These are phyloP conservation scores for Thalassaphorura encarpata DNA, from an alignment of 1,140 invertebrate species.

Conservation along the genomic window DNA sequence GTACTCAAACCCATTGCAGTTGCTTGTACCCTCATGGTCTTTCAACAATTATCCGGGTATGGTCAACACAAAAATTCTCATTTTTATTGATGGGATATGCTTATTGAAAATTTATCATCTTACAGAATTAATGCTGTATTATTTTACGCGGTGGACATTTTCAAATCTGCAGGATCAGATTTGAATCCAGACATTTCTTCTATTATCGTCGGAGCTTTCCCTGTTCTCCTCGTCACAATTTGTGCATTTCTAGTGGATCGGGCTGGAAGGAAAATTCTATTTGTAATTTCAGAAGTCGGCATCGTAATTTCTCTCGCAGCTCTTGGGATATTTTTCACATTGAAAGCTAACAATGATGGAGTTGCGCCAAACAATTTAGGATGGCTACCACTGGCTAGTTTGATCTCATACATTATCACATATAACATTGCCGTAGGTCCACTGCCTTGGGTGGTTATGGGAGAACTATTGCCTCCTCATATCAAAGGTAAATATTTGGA, in stretches of 20 bases:
- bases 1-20: constrained; percentile 46
- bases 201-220: constrained; percentile 56
- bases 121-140: constrained; percentile 73
- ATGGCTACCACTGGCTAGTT: constrained; percentile 44
- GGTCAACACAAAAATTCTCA: too few relatives aligned
- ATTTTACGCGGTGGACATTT: constrained; percentile 67
- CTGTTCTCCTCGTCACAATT: constrained; percentile 50
- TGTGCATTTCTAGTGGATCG: constrained; percentile 45
- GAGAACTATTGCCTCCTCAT: constrained; percentile 62
- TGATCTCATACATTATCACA: constrained; percentile 45
- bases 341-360: constrained; percentile 8
- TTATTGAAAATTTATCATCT: too few relatives aligned
- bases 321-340: constrained; percentile 32
- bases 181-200: constrained; percentile 43
- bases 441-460: constrained; percentile 69
- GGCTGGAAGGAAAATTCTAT: constrained; percentile 45
- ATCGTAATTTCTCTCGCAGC: constrained; percentile 32
- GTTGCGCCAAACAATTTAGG: constrained; percentile 29
- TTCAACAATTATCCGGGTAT: constrained; percentile 46
- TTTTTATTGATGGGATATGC: too few relatives aligned
- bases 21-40: constrained; percentile 64
- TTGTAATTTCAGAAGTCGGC: constrained; percentile 40
- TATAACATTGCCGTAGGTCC: constrained; percentile 61
- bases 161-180: constrained; percentile 49
- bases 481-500: too few relatives aligned